A percentile compares a stretch with the other conserved stretches of the same genome.
These are phyloP conservation scores for Arremon aurantiirostris DNA, from an alignment of 2,797 vertebrate species.

Conservation along the genomic window DNA sequence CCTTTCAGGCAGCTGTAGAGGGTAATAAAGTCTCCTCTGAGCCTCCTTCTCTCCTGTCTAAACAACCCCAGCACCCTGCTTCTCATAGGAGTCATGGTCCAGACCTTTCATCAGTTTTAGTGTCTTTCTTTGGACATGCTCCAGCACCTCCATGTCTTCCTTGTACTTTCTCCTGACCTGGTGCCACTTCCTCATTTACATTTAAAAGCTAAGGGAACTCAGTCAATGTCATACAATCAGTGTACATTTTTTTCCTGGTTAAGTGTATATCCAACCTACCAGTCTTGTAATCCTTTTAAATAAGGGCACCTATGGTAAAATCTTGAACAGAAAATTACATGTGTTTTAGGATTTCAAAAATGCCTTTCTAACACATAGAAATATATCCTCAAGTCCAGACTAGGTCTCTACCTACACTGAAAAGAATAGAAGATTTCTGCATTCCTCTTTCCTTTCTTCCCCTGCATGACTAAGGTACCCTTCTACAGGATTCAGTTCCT, in stretches of 20 bases:
- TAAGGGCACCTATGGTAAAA: not conserved
- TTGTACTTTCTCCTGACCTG: not conserved
- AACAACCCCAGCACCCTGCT: not conserved
- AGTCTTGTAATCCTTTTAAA: not conserved
- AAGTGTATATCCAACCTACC: not conserved
- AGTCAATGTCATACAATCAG: not conserved
- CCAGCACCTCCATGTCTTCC: not conserved
- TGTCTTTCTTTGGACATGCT: not conserved
- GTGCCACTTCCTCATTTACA: not conserved
- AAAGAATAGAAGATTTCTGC: not conserved
- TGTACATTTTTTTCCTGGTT: not conserved
- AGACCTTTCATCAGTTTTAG: not conserved
- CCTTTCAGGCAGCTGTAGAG: not conserved
- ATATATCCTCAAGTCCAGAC: not conserved
- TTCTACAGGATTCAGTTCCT: not conserved
- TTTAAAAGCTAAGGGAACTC: not conserved
- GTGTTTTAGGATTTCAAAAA: not conserved
- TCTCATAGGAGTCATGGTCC: not conserved
- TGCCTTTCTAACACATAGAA: not conserved
- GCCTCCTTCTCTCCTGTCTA: not conserved
- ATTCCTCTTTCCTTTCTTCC: not conserved
- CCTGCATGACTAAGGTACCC: not conserved
- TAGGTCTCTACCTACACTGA: not conserved
- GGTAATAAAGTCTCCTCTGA: rapidly evolving
- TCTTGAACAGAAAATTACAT: not conserved